Evolutionary conservation across 2,797 vertebrate genomes (phyloP).

Genomic region (Cirrhinus molitorella): DNA sequence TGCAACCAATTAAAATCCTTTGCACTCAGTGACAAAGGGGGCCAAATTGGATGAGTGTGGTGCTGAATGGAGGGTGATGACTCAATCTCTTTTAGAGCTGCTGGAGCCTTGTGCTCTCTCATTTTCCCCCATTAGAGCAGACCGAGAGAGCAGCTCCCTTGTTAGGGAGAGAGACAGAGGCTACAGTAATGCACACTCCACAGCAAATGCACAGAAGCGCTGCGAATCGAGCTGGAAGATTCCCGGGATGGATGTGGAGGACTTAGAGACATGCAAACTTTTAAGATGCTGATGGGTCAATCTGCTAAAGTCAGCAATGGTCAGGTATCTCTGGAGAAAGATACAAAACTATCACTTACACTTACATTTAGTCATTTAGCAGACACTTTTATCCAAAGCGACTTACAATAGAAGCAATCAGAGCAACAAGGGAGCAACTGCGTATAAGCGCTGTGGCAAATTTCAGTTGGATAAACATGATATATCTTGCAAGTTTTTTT

Average conservation of each 20-base stretch:
- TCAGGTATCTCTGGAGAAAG: neutral
- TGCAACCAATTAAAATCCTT: conserved; percentile 79
- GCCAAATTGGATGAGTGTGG: conserved; percentile 74
- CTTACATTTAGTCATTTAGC: no score
- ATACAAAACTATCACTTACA: neutral
- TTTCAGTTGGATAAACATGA: no score
- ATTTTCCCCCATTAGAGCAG: conserved; percentile 76
- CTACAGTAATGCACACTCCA: neutral
- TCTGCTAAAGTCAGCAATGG: neutral
- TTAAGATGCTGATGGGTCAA: neutral
- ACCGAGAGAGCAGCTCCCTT: conserved; percentile 23
- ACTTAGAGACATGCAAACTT: neutral
- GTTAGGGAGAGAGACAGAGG: conserved; percentile 38
- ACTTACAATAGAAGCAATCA: no score
- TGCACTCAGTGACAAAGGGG: conserved; percentile 74
- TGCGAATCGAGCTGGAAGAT: conserved; percentile 47
- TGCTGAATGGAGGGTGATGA: conserved; percentile 78
- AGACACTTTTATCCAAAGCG: no score
- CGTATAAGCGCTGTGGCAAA: no score
- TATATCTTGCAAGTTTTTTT: no score
- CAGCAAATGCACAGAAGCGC: neutral
- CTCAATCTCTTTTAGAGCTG: conserved; percentile 78
- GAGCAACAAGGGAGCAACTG: no score
- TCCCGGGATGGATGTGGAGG: conserved; percentile 44
- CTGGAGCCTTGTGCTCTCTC: conserved; percentile 75